Evolutionary conservation across 1,140 invertebrate genomes (phyloP), one percentile per base, ranked within the genome.

Genomic region (Aleiodes sp.): DNA sequence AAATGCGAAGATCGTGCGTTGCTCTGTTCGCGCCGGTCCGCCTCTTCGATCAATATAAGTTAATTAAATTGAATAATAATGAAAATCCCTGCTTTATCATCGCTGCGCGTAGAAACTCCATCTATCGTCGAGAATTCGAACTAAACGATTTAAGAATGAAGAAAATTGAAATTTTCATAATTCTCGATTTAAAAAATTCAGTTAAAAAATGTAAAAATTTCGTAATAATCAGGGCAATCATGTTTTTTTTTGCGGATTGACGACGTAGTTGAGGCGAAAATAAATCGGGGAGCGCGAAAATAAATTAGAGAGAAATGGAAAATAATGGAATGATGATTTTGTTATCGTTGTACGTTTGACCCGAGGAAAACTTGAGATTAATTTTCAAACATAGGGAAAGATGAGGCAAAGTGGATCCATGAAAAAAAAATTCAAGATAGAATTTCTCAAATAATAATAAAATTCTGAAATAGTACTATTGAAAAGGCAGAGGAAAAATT

Each of bases 271-370:
- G 31, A 10, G n/a, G n/a, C n/a, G n/a, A n/a, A n/a, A n/a, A n/a
- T n/a, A n/a, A n/a, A n/a, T n/a, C n/a, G n/a, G n/a, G n/a, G n/a
- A n/a, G n/a, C n/a, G n/a, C n/a, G n/a, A 41, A 41, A 41, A 41
- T 41, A 24, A 43, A 43, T 43, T 16, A 43, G 19, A 43, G 19
- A 43, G 6, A 43, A n/a, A 43, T 16, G n/a, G 39, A 21, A 9
- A 52, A 52, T 52, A 52, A 52, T 52, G 46, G 26, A 21, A 52
- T 52, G 46, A 21, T 52, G 39, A 52, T 52, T 52, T 52, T 12
- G 46, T 52, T 52, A 52, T 52, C 46, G 26, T 52, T 14, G 12
- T 4, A 16, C 46, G 7, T 52, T 52, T 52, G 46, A 52, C 46
- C 46, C 16, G 16, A 16, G 46, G 46, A 52, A 52, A 52, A 52